Evolutionary conservation across 2,113 vertebrate genomes (phyloP).

Genomic region (Channa maculata): DNA sequence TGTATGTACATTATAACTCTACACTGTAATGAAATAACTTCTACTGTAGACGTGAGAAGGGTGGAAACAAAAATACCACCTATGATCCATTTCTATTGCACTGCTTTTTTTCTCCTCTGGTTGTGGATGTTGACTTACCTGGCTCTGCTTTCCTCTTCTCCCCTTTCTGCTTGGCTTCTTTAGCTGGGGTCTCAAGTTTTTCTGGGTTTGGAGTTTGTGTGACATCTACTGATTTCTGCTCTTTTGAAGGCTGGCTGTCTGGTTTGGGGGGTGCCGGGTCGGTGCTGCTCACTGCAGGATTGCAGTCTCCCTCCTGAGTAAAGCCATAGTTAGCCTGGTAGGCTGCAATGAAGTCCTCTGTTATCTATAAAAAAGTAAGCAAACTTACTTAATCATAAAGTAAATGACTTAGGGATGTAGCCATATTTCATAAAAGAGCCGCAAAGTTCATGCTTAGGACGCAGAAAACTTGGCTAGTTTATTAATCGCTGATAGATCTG

Average conservation of each 20-base stretch:
- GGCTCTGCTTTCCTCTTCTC: constrained; percentile 93
- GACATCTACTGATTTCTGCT: constrained; percentile 40
- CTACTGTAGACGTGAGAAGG: neutral
- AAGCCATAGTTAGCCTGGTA: constrained; percentile 97
- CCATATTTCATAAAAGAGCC: neutral
- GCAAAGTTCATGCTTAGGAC: too few relatives aligned
- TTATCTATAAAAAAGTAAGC: constrained; percentile 84
- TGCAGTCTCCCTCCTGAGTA: constrained; percentile 77
- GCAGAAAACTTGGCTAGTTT: too few relatives aligned
- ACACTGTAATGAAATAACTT: neutral
- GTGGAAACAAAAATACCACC: too few relatives aligned
- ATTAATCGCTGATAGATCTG: too few relatives aligned
- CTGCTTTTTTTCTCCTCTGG: neutral
- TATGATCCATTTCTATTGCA: too few relatives aligned
- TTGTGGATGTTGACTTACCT: constrained; percentile 72
- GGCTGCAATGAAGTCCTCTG: constrained; percentile 94
- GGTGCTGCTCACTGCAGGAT: constrained; percentile 40
- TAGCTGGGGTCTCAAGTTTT: constrained; percentile 52
- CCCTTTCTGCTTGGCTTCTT: constrained; percentile 86
- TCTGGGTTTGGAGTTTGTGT: constrained; percentile 49
- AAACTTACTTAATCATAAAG: constrained; percentile 40
- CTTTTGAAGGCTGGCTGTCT: constrained; percentile 54
- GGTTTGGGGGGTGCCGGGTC: constrained; percentile 45
- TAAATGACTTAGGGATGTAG: neutral
- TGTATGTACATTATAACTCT: neutral